These are phyloP conservation scores for Notodonta dromedarius DNA, from an alignment of 2,888 invertebrate species.

Conservation along the genomic window DNA sequence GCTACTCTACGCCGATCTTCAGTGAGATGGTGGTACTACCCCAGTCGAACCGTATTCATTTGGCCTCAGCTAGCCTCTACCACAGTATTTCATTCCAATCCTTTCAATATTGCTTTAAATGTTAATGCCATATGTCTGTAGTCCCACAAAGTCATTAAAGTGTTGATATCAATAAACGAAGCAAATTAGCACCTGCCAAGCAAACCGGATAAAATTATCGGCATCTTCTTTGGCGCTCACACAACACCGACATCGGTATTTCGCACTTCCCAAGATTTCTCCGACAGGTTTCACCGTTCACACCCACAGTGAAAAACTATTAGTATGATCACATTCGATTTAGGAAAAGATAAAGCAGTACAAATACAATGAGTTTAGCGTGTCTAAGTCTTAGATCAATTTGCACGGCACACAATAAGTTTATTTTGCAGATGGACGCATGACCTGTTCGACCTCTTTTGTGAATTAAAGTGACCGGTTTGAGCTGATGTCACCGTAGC, in stretches of 20 bases:
- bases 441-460: slow-evolving; percentile 4
- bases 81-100: no score
- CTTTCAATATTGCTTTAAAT: no score
- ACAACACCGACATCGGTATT: slow-evolving; percentile 12
- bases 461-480: slow-evolving; percentile 9
- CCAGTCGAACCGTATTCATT: no score
- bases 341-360: not conserved
- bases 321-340: not conserved
- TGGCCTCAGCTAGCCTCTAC: no score
- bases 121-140: not conserved
- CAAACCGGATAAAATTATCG: not conserved
- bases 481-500: slow-evolving; percentile 13
- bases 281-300: slow-evolving; percentile 30
- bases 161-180: not conserved
- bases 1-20: no score
- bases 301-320: slow-evolving; percentile 7
- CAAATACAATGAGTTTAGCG: not conserved
- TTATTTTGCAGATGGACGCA: not conserved
- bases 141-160: not conserved
- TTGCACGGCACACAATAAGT: slow-evolving; percentile 1
- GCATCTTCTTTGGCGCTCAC: slow-evolving; percentile 5
- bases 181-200: not conserved
- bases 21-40: no score
- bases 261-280: slow-evolving; percentile 38
- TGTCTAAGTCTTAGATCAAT: not conserved